These are phyloP conservation scores for Branchipolynoe longqiensis DNA, from an alignment of 2,888 invertebrate genomes.

Conservation along the genomic window DNA sequence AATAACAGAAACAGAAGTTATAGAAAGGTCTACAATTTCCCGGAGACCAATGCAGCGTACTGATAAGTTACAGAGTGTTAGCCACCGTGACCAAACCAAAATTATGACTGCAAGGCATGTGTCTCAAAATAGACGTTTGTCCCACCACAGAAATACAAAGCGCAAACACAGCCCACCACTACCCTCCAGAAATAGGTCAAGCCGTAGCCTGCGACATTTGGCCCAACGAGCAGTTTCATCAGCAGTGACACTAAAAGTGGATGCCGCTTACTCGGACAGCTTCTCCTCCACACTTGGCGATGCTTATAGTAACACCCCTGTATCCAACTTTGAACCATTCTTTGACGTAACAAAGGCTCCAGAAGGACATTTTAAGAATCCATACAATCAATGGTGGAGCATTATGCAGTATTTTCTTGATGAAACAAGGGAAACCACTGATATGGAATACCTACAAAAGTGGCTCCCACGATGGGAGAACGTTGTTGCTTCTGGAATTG, in stretches of 20 bases:
- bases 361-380: not conserved
- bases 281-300: slow-evolving; percentile 1
- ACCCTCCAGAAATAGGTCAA: not conserved
- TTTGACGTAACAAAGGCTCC: slow-evolving; percentile 33
- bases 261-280: slow-evolving; percentile 22
- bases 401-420: slow-evolving; percentile 49
- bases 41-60: no score
- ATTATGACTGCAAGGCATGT: not conserved
- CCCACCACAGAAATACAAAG: slow-evolving; percentile 23
- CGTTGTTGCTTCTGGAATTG: not conserved
- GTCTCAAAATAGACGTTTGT: not conserved
- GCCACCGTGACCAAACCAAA: no score
- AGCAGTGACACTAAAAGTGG: slow-evolving; percentile 11
- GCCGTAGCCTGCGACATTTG: not conserved
- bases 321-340: slow-evolving; percentile 19
- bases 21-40: no score
- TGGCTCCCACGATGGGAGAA: not conserved
- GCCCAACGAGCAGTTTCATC: not conserved
- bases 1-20: no score
- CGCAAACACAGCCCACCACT: slow-evolving; percentile 12
- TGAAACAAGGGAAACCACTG: not conserved
- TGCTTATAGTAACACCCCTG: slow-evolving; percentile 6
- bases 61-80: no score
- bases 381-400: slow-evolving; percentile 44
- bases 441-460: slow-evolving; percentile 12